Evolutionary conservation across 2,113 vertebrate genomes (phyloP).

Genomic region (Bucco capensis): DNA sequence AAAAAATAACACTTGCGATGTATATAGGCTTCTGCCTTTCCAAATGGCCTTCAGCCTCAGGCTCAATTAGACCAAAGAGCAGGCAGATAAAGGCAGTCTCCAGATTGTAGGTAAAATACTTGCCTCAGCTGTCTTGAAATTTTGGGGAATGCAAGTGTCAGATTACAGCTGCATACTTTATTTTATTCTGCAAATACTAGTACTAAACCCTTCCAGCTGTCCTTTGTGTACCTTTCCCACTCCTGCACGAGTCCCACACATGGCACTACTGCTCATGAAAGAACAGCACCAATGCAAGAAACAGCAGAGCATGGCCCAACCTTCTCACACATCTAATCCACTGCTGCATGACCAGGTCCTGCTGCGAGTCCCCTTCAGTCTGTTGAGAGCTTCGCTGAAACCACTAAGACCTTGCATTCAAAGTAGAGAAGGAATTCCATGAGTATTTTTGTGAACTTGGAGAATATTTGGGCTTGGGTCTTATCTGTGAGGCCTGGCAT

Average conservation of each 20-base stretch:
- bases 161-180: neutral
- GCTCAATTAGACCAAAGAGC: neutral
- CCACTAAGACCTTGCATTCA: neutral
- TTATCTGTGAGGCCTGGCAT: neutral
- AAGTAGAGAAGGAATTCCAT: neutral
- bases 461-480: neutral
- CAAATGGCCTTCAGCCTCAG: neutral
- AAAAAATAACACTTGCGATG: neutral
- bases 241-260: accelerated
- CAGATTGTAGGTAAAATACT: neutral
- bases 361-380: neutral
- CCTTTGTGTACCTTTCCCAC: neutral
- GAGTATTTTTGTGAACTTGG: neutral
- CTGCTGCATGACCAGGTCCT: accelerated
- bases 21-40: neutral
- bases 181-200: neutral
- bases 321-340: neutral
- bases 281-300: neutral
- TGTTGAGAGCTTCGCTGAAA: neutral
- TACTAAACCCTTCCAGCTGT: accelerated
- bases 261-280: neutral
- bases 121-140: neutral
- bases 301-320: neutral
- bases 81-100: neutral
- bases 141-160: neutral